Evolutionary conservation across 1,140 invertebrate genomes (phyloP).

Genomic region (Luehdorfia chinensis): DNA sequence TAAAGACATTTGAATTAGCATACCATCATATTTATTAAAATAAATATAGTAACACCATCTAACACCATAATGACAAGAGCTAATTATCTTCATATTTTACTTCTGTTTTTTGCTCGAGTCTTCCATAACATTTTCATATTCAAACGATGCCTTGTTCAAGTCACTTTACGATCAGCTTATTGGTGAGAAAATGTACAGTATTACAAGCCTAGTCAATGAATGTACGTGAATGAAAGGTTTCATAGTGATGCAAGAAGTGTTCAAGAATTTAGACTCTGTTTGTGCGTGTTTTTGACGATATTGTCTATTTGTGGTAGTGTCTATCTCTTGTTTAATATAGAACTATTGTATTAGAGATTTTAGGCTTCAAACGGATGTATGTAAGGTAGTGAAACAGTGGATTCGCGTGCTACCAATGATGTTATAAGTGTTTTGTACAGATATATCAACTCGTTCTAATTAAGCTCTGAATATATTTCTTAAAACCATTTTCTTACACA

Average conservation of each 20-base stretch:
- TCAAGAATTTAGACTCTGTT: slow-evolving; percentile 46
- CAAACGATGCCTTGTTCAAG: background rate
- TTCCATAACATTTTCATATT: background rate
- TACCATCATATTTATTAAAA: background rate
- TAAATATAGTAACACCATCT: no score
- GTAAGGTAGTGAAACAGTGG: no score
- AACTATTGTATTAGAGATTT: slow-evolving; percentile 32
- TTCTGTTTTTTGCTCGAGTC: no score
- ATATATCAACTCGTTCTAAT: background rate
- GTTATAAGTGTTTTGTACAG: slow-evolving; percentile 16
- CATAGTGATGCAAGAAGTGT: slow-evolving; percentile 50
- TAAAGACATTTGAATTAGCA: background rate
- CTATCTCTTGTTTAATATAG: slow-evolving; percentile 47
- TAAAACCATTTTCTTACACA: background rate
- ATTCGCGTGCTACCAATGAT: slow-evolving; percentile 43
- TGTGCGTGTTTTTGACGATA: slow-evolving; percentile 57
- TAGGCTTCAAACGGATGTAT: slow-evolving; percentile 44
- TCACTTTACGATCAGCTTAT: background rate
- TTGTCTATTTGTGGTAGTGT: slow-evolving; percentile 49
- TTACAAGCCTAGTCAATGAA: background rate
- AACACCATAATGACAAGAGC: no score
- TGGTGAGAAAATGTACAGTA: background rate
- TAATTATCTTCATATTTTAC: no score
- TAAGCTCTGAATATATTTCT: slow-evolving; percentile 15
- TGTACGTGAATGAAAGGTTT: slow-evolving; percentile 14